Percentiles rank a stretch among this genome's conserved stretches.
These are phyloP conservation scores for Cyclargus thomasi DNA, from an alignment of 1,140 invertebrate species.

Conservation along the genomic window DNA sequence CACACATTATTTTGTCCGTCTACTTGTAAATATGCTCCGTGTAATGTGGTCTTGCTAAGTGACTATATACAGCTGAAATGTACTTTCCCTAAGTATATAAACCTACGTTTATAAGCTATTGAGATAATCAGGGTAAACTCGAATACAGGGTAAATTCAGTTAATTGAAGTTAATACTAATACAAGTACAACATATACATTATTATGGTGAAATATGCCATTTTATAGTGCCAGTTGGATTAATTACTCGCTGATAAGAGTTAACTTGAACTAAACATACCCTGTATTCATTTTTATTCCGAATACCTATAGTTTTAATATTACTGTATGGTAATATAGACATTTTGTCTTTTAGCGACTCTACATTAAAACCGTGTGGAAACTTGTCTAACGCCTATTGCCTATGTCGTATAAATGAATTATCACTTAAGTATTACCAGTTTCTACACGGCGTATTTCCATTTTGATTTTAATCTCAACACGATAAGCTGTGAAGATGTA, in stretches of 20 bases:
- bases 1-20: neutral
- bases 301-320: neutral
- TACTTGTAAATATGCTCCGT: neutral
- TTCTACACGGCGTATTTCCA: neutral
- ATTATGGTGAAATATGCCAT: too few species aligned
- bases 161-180: too few species aligned
- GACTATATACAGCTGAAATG: neutral
- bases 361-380: slow-evolving; percentile 6
- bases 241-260: too few species aligned
- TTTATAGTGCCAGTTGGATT: too few species aligned
- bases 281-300: neutral
- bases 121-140: neutral
- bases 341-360: neutral
- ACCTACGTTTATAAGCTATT: neutral
- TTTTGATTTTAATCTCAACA: neutral
- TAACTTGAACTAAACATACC: too few species aligned
- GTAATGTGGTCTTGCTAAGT: neutral
- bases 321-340: neutral
- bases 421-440: neutral
- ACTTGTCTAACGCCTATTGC: neutral
- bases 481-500: neutral
- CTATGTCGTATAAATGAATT: neutral
- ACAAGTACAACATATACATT: too few species aligned
- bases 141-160: too few species aligned
- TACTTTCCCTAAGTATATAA: neutral